Conservation (phyloP, 2,797 vertebrate genomes). For the Silurus lanzhouensis region DNA sequence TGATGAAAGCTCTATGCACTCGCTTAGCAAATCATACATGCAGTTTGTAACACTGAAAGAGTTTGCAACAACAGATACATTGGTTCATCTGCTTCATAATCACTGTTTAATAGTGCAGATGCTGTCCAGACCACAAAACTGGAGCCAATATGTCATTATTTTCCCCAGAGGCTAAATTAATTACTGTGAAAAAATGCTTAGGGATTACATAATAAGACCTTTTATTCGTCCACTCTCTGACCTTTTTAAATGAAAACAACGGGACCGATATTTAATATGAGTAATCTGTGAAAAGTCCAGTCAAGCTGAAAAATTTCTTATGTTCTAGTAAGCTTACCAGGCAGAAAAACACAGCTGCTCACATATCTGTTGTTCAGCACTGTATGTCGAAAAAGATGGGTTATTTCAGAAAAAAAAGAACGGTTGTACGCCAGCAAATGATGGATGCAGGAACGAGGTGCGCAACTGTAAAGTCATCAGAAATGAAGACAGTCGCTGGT, state of each 20-base stretch:
- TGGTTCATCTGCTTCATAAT: constrained; percentile 8
- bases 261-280: not conserved
- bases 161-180: constrained; percentile 15
- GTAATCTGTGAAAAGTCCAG: not conserved
- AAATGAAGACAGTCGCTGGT: constrained; percentile 24
- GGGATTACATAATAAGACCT: constrained; percentile 34
- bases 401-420: constrained; percentile 6
- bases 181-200: constrained; percentile 20
- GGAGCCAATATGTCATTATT: constrained; percentile 15
- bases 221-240: constrained; percentile 11
- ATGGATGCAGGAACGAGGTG: constrained; percentile 12
- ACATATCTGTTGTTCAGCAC: not conserved
- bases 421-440: constrained; percentile 9
- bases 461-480: constrained; percentile 32
- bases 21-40: not conserved
- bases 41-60: not conserved
- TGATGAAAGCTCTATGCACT: not conserved
- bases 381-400: not conserved
- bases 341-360: constrained; percentile 7
- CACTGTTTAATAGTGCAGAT: constrained; percentile 42
- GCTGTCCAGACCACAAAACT: constrained; percentile 17
- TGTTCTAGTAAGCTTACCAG: not conserved
- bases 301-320: constrained; percentile 13
- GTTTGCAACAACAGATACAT: not conserved
- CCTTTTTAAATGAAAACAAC: constrained; percentile 27